Conservation (phyloP, 2,797 vertebrate species). For the Arnoldichthys spilopterus region DNA sequence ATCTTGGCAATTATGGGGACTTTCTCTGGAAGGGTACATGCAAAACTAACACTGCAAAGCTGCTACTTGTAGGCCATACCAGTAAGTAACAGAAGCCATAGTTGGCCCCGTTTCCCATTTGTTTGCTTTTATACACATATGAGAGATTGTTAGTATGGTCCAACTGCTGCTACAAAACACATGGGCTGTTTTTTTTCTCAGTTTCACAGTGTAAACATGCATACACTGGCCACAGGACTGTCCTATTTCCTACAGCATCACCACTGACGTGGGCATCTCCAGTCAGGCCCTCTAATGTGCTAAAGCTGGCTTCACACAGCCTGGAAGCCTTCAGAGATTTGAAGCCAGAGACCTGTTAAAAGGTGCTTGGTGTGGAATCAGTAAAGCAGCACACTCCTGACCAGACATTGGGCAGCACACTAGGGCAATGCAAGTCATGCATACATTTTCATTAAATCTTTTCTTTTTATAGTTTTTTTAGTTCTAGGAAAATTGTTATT, state of each 20-base stretch:
- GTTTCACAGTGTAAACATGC: background rate
- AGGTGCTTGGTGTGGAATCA: background rate
- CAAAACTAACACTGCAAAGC: background rate
- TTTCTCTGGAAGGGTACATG: background rate
- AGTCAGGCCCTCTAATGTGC: conserved; percentile 4
- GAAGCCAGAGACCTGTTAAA: conserved; percentile 11
- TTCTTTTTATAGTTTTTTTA: too few relatives aligned
- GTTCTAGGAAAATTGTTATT: too few relatives aligned
- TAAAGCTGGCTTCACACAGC: conserved; percentile 5
- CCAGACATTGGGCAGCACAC: background rate
- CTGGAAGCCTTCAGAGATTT: background rate
- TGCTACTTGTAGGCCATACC: background rate
- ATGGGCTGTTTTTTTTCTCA: background rate
- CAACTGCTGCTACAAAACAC: conserved; percentile 11
- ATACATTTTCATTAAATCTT: too few relatives aligned
- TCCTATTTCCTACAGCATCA: background rate
- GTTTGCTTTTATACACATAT: background rate
- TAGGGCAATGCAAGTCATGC: background rate
- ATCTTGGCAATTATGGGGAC: background rate
- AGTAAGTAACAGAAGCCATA: conserved; percentile 3
- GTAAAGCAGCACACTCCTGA: background rate
- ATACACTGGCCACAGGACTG: background rate
- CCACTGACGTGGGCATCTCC: background rate
- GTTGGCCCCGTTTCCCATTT: background rate
- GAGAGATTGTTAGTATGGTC: background rate